These are phyloP conservation scores for Bostrychus sinensis DNA, from an alignment of 2,113 vertebrate species.

Conservation along the genomic window DNA sequence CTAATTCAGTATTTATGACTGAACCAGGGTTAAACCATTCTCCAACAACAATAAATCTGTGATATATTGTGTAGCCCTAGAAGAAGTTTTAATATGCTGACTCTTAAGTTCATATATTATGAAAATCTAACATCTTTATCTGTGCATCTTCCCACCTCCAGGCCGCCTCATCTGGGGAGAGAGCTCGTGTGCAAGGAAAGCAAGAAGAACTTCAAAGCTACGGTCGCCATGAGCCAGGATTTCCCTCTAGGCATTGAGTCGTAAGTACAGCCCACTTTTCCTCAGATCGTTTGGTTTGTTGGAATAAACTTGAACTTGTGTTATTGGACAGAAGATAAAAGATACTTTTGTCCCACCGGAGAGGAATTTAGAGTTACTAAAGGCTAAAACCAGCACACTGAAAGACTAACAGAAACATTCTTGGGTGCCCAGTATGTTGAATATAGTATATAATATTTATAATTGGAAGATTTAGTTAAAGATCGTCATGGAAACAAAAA, in stretches of 20 bases:
- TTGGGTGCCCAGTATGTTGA: no score
- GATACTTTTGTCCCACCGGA: not conserved
- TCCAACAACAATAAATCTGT: not conserved
- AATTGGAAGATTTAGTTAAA: no score
- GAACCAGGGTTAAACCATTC: no score
- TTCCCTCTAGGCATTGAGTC: conserved; percentile 93
- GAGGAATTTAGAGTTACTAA: not conserved
- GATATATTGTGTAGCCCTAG: not conserved
- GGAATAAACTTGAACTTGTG: conserved; percentile 20
- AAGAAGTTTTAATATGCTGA: conserved; percentile 3
- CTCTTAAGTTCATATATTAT: conserved; percentile 2
- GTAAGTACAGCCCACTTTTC: conserved; percentile 78
- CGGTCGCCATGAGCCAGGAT: conserved; percentile 97
- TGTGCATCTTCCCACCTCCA: conserved; percentile 54
- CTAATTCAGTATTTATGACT: no score
- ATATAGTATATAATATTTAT: no score
- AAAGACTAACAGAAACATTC: no score
- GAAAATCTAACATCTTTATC: conserved; percentile 2
- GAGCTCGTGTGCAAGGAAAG: conserved; percentile 95
- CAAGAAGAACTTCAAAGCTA: conserved; percentile 97
- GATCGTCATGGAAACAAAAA: no score
- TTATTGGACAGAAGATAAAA: conserved; percentile 3
- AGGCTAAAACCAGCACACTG: no score
- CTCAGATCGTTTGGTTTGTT: conserved; percentile 44
- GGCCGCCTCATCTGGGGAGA: conserved; percentile 93